A percentile compares a stretch with the other conserved stretches of the same genome.
Conservation (phyloP, 1,140 invertebrate genomes). For the Bombus waltoni region DNA sequence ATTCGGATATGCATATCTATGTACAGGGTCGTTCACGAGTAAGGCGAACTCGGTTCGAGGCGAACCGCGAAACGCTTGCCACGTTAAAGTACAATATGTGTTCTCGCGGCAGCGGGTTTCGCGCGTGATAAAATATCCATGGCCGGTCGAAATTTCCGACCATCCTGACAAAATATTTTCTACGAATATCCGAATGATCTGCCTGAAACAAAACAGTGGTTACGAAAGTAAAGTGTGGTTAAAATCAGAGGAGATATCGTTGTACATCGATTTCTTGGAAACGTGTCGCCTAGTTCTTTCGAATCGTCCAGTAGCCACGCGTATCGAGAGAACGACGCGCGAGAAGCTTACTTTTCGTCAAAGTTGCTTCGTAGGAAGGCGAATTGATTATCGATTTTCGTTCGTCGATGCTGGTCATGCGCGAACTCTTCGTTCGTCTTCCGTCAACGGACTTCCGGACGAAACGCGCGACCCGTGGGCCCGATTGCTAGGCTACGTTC, state of each 20-base stretch:
- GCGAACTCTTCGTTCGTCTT: conserved; percentile 25
- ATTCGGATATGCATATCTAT: no score
- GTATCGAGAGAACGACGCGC: not conserved
- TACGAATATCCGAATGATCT: no score
- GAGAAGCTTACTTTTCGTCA: no score
- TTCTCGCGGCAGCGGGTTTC: no score
- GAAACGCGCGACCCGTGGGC: conserved; percentile 15
- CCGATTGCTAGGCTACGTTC: conserved; percentile 25
- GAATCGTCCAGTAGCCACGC: not conserved
- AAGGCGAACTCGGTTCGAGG: not conserved
- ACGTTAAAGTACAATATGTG: no score
- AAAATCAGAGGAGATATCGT: no score
- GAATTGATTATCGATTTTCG: conserved; percentile 42
- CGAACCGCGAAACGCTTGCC: not conserved
- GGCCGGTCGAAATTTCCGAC: no score
- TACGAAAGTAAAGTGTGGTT: no score
- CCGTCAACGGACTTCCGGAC: conserved; percentile 13
- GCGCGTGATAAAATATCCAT: no score
- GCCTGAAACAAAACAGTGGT: no score
- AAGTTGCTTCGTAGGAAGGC: not conserved
- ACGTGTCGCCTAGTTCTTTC: not conserved
- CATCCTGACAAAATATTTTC: no score
- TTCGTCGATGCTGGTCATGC: conserved; percentile 23
- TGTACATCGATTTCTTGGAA: not conserved
- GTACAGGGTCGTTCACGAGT: not conserved